Base-by-base conservation (phyloP, 2,888 invertebrate species). In the Syrista parreyssii region DNA sequence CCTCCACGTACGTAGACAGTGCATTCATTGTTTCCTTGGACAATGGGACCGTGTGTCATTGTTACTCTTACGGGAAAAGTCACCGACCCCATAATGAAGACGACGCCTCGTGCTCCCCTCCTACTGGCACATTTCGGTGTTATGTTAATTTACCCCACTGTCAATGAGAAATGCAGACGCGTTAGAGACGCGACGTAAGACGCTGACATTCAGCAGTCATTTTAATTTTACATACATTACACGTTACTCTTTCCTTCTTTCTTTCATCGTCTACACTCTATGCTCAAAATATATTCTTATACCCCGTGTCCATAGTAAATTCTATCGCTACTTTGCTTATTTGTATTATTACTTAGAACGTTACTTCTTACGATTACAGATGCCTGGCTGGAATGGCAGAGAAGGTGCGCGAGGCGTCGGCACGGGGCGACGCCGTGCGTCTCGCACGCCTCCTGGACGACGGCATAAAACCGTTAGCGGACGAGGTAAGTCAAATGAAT, bases 361-460 rank as follows among this genome's bases (percentile, higher is more conserved):
- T 11, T 9, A 1, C 11, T 71, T 71, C 30, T 30, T 6, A 30
- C 71, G 34, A 11, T 55, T 55, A 55, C 84, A 89, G 89, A 88
- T 89, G 89, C 87, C 84, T 88, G 85, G 86, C 84, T 84, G 89
- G 89, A 86, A 89, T 91, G 91, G 91, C 91, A 88, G 92, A 91
- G 87, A 91, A 91, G 89, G 88, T 92, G 86, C 90, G 91, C 84
- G 90, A 93, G 84, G 93, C 92, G 83, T 89, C 91, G 86, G 90
- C 90, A 83, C 89, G 90, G 86, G 92, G 92, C 86, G 91, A 91
- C 84, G 89, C 88, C 80, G 87, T 89, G 85, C 88, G 89, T 85
- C 90, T 92, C 79, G 88, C 89, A 76, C 89, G 91, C 78, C 89
- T 92, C 79, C 88, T 92, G 79, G 88, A 89, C 82, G 91, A 91